phyloP scores from a whole-genome alignment of 2,113 vertebrate genomes.

The Halcyon malimbica region DNA sequence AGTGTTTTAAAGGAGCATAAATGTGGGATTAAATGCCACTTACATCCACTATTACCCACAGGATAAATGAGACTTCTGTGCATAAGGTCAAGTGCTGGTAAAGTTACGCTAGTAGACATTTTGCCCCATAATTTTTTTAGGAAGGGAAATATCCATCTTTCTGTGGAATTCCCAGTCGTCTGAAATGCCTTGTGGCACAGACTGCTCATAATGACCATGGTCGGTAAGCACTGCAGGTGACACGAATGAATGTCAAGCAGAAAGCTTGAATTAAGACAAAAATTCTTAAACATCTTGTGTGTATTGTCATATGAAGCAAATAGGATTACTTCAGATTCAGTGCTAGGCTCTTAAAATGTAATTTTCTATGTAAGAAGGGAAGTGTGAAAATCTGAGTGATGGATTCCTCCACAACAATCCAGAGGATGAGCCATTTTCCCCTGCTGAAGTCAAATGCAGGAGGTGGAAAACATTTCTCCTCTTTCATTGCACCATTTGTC shows the following conservation, averaged over 20 bases:
- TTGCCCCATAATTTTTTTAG: background rate
- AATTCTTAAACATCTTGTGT: background rate
- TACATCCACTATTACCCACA: background rate
- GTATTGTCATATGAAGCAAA: background rate
- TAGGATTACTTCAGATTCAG: background rate
- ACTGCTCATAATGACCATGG: background rate
- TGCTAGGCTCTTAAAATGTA: background rate
- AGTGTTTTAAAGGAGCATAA: background rate
- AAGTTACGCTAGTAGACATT: background rate
- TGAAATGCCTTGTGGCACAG: background rate
- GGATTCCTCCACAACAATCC: background rate
- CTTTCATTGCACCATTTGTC: background rate
- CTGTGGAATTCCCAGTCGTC: background rate
- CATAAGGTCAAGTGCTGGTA: background rate
- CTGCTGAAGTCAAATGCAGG: background rate
- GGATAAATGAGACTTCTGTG: background rate
- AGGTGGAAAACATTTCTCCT: background rate
- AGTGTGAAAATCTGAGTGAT: background rate
- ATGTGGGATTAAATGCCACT: background rate
- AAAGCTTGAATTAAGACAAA: constrained; percentile 5
- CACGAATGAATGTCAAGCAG: background rate
- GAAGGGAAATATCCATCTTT: background rate
- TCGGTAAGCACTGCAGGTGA: background rate
- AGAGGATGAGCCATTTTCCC: background rate
- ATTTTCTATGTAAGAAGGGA: constrained; percentile 7